These are phyloP conservation scores for Eudasyphora cyanicolor DNA, from an alignment of 2,888 invertebrate genomes.

Conservation along the genomic window DNA sequence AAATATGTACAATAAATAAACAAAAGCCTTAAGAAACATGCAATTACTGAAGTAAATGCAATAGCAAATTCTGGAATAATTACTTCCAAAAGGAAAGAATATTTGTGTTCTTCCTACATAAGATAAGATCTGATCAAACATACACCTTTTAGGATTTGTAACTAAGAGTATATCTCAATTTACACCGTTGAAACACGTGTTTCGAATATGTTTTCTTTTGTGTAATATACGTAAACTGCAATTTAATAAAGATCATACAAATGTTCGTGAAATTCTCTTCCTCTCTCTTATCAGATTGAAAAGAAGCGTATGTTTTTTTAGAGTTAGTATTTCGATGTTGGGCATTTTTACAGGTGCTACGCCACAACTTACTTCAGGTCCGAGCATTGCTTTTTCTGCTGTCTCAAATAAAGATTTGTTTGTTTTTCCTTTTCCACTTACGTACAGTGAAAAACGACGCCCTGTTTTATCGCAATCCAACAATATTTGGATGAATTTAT, in stretches of 20 bases:
- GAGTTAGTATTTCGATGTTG: slow-evolving; percentile 3
- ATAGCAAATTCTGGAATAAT: too few species aligned
- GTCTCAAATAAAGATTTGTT: slow-evolving; percentile 30
- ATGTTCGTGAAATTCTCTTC: slow-evolving; percentile 38
- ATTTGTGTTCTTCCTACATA: too few species aligned
- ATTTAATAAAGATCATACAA: slow-evolving; percentile 54
- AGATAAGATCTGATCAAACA: too few species aligned
- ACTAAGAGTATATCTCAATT: too few species aligned
- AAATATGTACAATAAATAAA: too few species aligned
- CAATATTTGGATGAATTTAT: slow-evolving; percentile 53
- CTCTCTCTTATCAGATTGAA: slow-evolving; percentile 46
- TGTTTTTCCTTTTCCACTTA: slow-evolving; percentile 39
- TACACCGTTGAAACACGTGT: not conserved
- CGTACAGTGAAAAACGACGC: slow-evolving; percentile 39
- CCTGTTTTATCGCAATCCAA: slow-evolving; percentile 48
- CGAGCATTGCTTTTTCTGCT: not conserved
- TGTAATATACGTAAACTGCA: slow-evolving; percentile 7
- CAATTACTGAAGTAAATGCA: too few species aligned
- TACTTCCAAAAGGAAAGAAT: too few species aligned
- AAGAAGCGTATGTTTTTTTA: slow-evolving; percentile 4
- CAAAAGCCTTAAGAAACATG: too few species aligned
- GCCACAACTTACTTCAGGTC: not conserved
- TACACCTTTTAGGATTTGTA: too few species aligned
- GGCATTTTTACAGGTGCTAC: slow-evolving; percentile 51
- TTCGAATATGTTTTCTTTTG: not conserved